Conservation (phyloP, 2,888 invertebrate species). For the Eilema griseolum region DNA sequence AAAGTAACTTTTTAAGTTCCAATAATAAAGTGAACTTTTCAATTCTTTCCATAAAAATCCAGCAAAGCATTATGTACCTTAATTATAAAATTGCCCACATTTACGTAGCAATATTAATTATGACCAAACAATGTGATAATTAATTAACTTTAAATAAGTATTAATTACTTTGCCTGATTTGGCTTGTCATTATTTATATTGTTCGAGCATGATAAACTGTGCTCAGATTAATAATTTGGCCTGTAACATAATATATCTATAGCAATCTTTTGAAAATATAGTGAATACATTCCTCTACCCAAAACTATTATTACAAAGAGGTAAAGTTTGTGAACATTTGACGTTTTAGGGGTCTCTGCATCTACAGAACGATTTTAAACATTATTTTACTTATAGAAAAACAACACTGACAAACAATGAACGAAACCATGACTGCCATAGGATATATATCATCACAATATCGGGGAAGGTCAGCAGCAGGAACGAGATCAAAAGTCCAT, state of each 20-base stretch:
- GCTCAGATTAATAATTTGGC: not conserved
- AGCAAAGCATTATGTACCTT: not conserved
- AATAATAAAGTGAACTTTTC: not conserved
- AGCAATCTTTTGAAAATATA: too few species aligned
- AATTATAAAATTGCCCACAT: not conserved
- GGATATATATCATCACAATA: too few species aligned
- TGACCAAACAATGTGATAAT: slow-evolving; percentile 2
- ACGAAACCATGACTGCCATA: too few species aligned
- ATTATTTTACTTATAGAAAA: too few species aligned
- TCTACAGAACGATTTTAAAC: too few species aligned
- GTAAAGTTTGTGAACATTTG: too few species aligned
- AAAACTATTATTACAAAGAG: too few species aligned
- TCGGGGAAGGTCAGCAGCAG: too few species aligned
- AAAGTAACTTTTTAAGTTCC: not conserved
- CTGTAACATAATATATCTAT: not conserved
- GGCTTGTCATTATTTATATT: slow-evolving; percentile 1
- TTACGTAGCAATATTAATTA: slow-evolving; percentile 5
- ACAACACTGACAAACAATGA: too few species aligned
- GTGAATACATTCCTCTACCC: too few species aligned
- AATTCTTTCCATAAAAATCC: not conserved
- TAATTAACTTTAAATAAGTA: slow-evolving; percentile 4
- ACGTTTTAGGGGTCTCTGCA: too few species aligned
- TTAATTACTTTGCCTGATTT: not conserved
- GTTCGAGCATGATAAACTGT: not conserved
- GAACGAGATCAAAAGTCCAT: too few species aligned